Evolutionary conservation across 2,888 invertebrate genomes (phyloP).

Genomic region (Stomorhina lunata): DNA sequence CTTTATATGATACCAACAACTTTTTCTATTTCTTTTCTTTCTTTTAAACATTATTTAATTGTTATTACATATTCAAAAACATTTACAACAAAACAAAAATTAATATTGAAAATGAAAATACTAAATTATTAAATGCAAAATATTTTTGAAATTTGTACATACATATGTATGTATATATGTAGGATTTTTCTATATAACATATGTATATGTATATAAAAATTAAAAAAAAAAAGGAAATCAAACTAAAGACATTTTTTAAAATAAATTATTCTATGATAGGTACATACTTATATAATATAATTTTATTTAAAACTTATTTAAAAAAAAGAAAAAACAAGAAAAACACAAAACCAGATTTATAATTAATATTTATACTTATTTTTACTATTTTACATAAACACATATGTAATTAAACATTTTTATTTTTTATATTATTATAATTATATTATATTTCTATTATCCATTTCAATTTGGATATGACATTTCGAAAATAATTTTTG

Average conservation of each 20-base stretch:
- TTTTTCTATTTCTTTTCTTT: no score
- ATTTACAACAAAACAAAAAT: constrained; percentile 1
- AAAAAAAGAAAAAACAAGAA: neutral
- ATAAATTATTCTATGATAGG: constrained; percentile 18
- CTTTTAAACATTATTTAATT: constrained; percentile 63
- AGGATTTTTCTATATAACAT: no score
- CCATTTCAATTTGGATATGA: constrained; percentile 42
- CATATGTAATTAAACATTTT: constrained; percentile 17
- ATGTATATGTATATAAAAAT: neutral
- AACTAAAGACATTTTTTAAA: constrained; percentile 48
- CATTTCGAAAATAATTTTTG: constrained; percentile 38
- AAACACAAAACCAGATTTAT: neutral
- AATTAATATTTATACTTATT: neutral
- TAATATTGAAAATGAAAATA: constrained; percentile 20
- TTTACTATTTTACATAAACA: constrained; percentile 11
- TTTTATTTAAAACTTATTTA: constrained; percentile 17
- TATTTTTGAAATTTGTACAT: no score
- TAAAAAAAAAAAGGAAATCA: constrained; percentile 19
- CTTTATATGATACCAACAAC: no score
- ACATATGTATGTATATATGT: no score
- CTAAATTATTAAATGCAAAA: constrained; percentile 43
- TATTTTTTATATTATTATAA: constrained; percentile 1
- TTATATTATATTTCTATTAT: constrained; percentile 32
- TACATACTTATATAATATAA: constrained; percentile 9
- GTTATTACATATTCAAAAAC: constrained; percentile 38